Evolutionary conservation across 1,140 invertebrate genomes (phyloP), one percentile per base, ranked within the genome.

Genomic region (Drosophila subpulchrella): DNA sequence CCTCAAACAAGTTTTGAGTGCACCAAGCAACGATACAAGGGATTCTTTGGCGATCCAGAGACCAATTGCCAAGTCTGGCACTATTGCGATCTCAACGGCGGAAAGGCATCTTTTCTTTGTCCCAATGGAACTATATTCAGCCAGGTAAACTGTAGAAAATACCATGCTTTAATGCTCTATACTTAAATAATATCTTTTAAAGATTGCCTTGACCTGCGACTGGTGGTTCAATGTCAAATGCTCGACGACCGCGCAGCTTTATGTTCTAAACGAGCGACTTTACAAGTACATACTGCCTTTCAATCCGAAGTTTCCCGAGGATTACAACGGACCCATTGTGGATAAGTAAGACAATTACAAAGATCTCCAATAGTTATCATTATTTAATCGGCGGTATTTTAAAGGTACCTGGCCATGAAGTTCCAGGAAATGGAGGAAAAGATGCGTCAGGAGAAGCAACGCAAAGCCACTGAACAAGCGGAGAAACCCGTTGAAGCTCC

Each of bases 161-260:
- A 8, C 3, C 3, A 11, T 20, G 0, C 5, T 20, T 2, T 1
- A 2, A 20, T 10, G 12, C 38, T n/a, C 13, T 38, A 20, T 10
- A 17, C 7, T 0, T 15, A 44, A 51, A 50, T n/a, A 20, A 44
- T 39, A 34, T 13, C 4, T 17, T 27, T 47, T 39, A 10, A 3
- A 92, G 91, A 93, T 94, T 47, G 94, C 95, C 0, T 88, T 96
- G 12, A 97, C 97, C 0, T 98, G 97, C 78, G 97, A 97, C 91
- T 97, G 97, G 97, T 98, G 97, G 97, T 98, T 97, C 92, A 98
- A 97, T 89, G 96, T 97, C 0, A 95, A 96, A 71, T 98, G 97
- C 91, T 94, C 95, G 24, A 94, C 96, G 3, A 97, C 97, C 0
- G 93, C 96, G 1, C 96, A 97, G 89, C 93, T 97, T 0, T 98